Base-by-base conservation (phyloP, 2,113 vertebrate genomes). In the Mesembrinibis cayennensis region DNA sequence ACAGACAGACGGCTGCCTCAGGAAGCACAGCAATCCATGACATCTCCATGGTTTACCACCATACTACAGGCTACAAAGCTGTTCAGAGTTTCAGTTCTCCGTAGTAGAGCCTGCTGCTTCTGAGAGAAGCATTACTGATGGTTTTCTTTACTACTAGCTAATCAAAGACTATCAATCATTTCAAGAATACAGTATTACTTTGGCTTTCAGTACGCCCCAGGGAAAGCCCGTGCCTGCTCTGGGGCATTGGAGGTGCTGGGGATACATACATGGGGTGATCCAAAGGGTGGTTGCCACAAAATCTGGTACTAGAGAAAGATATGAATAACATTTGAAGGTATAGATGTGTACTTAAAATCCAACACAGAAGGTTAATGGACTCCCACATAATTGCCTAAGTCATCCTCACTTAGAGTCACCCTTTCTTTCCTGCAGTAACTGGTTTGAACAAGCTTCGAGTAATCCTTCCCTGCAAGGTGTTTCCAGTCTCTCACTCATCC, bases 41-140 rank as follows among this genome's bases (percentile, higher is more conserved):
- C 2, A 0, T 13, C 74, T 20, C 69, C 3, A 1, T 4, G 23
- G 13, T 18, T 61, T 16, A 5, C 16, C 53, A 26, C 65, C 12
- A 1, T 1, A 2, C 20, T 3, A 11, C 14, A 26, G 59, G 36
- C 50, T n/a, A 20, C 62, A 34, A 30, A 70, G 34, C 18, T 21
- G 36, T 9, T 16, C n/a, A 10, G 42, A 13, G 32, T 11, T 34
- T 11, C 61, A n/a, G 36, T 2, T 63, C 49, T 17, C 44, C 15
- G 0, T 6, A 5, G 45, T 18, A 49, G 12, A 19, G 32, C 21
- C 14, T 19, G 61, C 52, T 29, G 15, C 13, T 45, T 30, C 32
- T 0, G 1, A 47, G 67, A 47, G 52, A 25, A 80, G 7, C 44
- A 4, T 7, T 6, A n/a, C 38, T 13, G 20, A 40, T 11, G 10